Conservation (phyloP, 2,797 vertebrate species). For the Florisuga fusca region DNA sequence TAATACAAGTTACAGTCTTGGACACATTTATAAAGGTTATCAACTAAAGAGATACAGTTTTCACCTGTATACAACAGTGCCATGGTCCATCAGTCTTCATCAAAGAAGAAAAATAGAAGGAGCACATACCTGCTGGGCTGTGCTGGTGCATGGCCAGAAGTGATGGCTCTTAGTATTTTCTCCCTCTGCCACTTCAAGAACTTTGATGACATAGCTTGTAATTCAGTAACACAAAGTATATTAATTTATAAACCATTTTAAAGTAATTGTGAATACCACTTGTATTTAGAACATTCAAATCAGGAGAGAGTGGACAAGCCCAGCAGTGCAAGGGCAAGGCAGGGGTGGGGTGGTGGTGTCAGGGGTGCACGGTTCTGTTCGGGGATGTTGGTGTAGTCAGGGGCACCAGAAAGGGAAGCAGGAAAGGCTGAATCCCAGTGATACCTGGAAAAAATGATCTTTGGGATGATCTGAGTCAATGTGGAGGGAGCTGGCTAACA, state of each 20-base stretch:
- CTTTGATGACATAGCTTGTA: not conserved
- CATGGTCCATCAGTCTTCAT: not conserved
- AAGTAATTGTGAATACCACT: not conserved
- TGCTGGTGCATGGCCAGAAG: not conserved
- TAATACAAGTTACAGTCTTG: not conserved
- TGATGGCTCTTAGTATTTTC: not conserved
- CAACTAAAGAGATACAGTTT: conserved; percentile 28
- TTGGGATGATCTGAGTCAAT: not conserved
- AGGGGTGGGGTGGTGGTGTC: no score
- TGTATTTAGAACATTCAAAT: not conserved
- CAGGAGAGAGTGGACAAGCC: not conserved
- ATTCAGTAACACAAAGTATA: not conserved
- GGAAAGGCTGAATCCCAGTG: not conserved
- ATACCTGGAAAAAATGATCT: not conserved
- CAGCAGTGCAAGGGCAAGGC: not conserved
- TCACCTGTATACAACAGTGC: not conserved
- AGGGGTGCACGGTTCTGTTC: not conserved
- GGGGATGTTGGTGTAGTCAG: not conserved
- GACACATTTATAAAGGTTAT: conserved; percentile 2
- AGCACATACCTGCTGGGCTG: not conserved
- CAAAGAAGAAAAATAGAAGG: not conserved
- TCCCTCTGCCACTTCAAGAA: not conserved
- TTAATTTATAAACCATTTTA: not conserved
- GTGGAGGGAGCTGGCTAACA: not conserved
- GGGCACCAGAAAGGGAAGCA: not conserved